phyloP scores from a whole-genome alignment of 35 echinoderm and acorn worm genomes.

The Diadema setosum region DNA sequence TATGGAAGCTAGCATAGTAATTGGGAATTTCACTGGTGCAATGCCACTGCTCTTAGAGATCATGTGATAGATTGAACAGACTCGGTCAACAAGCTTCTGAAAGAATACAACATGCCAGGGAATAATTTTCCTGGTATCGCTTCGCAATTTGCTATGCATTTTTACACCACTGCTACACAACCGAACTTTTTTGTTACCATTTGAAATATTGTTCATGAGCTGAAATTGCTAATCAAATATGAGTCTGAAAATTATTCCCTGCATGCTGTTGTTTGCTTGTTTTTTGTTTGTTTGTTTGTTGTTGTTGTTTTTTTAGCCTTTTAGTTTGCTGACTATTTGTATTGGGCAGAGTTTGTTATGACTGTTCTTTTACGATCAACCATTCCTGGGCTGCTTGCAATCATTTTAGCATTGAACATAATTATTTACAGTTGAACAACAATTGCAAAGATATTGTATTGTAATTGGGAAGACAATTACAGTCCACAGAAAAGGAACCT shows the following conservation, averaged over 20 bases:
- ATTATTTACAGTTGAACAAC: not conserved
- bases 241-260: too few species aligned
- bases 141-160: not conserved
- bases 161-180: not conserved
- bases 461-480: not conserved
- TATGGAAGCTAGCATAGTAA: not conserved
- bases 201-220: too few species aligned
- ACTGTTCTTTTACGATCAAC: not conserved
- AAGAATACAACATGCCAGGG: not conserved
- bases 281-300: too few species aligned
- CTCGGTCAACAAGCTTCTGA: not conserved
- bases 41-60: not conserved
- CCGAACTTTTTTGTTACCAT: not conserved
- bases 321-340: too few species aligned
- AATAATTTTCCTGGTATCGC: not conserved
- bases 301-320: too few species aligned
- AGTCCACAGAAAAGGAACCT: too few species aligned
- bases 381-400: not conserved
- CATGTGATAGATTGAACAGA: not conserved
- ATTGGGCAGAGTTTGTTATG: too few species aligned
- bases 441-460: not conserved
- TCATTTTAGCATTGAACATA: not conserved
- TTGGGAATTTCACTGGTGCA: not conserved
- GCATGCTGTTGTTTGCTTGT: too few species aligned
- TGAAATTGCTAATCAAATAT: too few species aligned